A percentile compares a stretch with the other conserved stretches of the same genome.
These are phyloP conservation scores for Euspilapteryx auroguttella DNA, from an alignment of 2,888 invertebrate genomes.

Conservation along the genomic window DNA sequence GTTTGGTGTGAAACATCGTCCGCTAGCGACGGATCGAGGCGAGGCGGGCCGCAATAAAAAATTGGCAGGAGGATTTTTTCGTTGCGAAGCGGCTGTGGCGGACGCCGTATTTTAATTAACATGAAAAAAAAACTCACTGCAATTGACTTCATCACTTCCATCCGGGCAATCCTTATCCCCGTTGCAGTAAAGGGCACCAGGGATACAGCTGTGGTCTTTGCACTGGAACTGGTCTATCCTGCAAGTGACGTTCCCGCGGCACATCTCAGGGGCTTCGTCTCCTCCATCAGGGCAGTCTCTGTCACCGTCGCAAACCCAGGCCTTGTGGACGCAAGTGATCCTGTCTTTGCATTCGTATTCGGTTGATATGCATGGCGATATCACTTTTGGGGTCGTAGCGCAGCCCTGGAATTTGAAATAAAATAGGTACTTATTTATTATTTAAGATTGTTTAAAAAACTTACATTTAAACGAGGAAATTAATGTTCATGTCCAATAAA, in stretches of 20 bases:
- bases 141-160: constrained; percentile 83
- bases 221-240: constrained; percentile 87
- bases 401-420: constrained; percentile 67
- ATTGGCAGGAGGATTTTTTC: no score
- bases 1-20: no score
- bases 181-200: constrained; percentile 80
- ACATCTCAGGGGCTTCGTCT: constrained; percentile 69
- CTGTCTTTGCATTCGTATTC: constrained; percentile 83
- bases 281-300: constrained; percentile 81
- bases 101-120: no score
- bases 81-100: no score
- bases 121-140: constrained; percentile 70
- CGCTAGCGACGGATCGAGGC: no score
- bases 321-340: constrained; percentile 77
- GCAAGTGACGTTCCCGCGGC: constrained; percentile 76
- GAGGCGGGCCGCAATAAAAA: no score
- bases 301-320: constrained; percentile 85
- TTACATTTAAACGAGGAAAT: no score
- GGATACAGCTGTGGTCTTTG: constrained; percentile 76
- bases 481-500: no score
- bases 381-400: constrained; percentile 43
- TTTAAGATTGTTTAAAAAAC: no score
- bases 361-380: constrained; percentile 68
- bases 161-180: constrained; percentile 81
- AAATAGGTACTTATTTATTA: no score